Base-by-base conservation (phyloP, 2,888 invertebrate genomes). In the Ophion ventricosus region DNA sequence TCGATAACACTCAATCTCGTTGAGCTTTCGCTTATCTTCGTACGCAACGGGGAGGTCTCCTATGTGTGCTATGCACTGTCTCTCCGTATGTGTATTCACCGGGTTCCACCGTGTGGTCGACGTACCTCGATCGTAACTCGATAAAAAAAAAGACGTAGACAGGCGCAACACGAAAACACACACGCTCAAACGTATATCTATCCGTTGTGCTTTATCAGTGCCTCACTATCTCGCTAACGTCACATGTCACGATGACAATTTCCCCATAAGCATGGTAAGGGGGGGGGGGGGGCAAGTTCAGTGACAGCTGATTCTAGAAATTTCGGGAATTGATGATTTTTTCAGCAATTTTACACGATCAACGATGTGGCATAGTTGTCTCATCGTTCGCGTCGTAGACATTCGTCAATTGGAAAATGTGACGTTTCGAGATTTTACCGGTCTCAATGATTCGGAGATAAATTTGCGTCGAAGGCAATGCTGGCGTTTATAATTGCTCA, bases 181-280 rank as follows among this genome's bases (percentile, higher is more conserved):
- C 29, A 43, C 66, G 40, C 74, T n/a, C 54, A 17, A 29, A 63
- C 61, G 25, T 40, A 49, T 75, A 63, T 64, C 20, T 49, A 5
- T 49, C 57, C 40, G 17, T 10, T 35, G 35, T 4, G 49, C 17
- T 49, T 49, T 49, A 49, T 49, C 40, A 1, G 5, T 40, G 40
- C 5, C 17, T 17, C 49, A 49, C 49, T 49, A 49, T 73, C 54
- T 74, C 79, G 77, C 81, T 75, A 85, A 79, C 74, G 85, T 87
- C 88, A 88, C 87, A 86, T 87, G 85, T 87, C 83, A 64, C 84
- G 63, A 72, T 29, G 35, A 49, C 69, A 69, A 86, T 84, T 76
- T 83, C 70, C 54, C 43, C 59, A 74, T 26, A 69, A 63, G 26
- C 77, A 75, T 86, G 80, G n/a, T n/a, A n/a, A n/a, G 70, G 80